Conservation (phyloP, 1,140 invertebrate species). For the Drosophila erecta region DNA sequence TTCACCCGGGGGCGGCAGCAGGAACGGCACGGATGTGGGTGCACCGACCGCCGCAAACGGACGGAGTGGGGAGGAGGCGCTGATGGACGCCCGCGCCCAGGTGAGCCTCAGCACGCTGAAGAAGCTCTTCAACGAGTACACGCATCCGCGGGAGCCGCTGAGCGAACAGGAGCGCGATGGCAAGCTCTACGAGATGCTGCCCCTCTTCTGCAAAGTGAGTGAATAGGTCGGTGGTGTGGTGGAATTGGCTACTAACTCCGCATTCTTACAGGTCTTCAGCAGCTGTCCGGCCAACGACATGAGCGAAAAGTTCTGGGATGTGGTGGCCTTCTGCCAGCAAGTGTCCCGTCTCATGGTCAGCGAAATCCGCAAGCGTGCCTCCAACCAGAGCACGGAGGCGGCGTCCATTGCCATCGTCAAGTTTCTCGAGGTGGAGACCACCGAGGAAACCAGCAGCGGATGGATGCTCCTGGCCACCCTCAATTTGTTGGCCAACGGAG, state of each 20-base stretch:
- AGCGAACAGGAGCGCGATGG: constrained; percentile 94
- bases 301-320: constrained; percentile 98
- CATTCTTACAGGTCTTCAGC: constrained; percentile 92
- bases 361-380: constrained; percentile 96
- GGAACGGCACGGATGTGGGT: constrained; percentile 53
- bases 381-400: constrained; percentile 97
- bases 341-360: constrained; percentile 97
- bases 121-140: constrained; percentile 97
- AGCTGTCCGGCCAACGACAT: constrained; percentile 95
- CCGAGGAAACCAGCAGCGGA: constrained; percentile 96
- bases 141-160: constrained; percentile 92
- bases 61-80: constrained; percentile 80
- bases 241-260: background rate
- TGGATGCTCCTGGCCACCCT: constrained; percentile 97
- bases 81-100: constrained; percentile 91
- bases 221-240: no score
- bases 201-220: constrained; percentile 97
- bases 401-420: constrained; percentile 98
- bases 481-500: constrained; percentile 95
- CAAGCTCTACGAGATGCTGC: constrained; percentile 98
- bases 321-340: constrained; percentile 96
- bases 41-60: constrained; percentile 41
- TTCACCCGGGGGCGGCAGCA: constrained; percentile 47
- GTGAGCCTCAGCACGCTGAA: constrained; percentile 97
- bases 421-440: constrained; percentile 97